phyloP scores from a whole-genome alignment of 2,888 invertebrate species.

The Cryptocephalus moraei region DNA sequence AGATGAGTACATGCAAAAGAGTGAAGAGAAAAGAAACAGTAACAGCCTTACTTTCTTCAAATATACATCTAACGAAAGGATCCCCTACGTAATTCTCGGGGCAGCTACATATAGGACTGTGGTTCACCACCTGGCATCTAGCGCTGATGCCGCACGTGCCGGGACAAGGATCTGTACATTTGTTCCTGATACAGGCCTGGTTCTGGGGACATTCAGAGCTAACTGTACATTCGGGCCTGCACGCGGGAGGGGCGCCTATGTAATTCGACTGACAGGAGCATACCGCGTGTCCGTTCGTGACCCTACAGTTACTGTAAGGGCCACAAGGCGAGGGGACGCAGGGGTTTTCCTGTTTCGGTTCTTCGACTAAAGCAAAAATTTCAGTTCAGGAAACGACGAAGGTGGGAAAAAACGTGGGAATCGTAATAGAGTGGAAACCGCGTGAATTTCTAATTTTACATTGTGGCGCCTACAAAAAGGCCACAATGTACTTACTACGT shows the following conservation, averaged over 20 bases:
- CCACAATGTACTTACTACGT: no score
- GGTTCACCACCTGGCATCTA: slow-evolving; percentile 73
- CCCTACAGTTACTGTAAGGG: slow-evolving; percentile 69
- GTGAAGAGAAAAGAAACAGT: slow-evolving; percentile 2
- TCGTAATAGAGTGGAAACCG: no score
- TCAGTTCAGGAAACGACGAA: slow-evolving; percentile 3
- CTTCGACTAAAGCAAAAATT: slow-evolving; percentile 17
- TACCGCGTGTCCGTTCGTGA: slow-evolving; percentile 66
- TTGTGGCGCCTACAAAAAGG: no score
- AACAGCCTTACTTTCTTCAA: slow-evolving; percentile 49
- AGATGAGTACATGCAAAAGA: slow-evolving; percentile 12
- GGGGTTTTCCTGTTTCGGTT: slow-evolving; percentile 42
- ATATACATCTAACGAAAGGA: slow-evolving; percentile 62
- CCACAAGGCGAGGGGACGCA: slow-evolving; percentile 80
- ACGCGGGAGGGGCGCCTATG: slow-evolving; percentile 69
- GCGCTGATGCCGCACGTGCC: slow-evolving; percentile 74
- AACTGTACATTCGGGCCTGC: slow-evolving; percentile 73
- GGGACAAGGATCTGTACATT: slow-evolving; percentile 72
- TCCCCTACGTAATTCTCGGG: slow-evolving; percentile 68
- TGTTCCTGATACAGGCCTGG: slow-evolving; percentile 69
- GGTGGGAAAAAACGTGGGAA: no score
- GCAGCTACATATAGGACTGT: slow-evolving; percentile 81
- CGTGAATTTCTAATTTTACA: no score
- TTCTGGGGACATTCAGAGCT: slow-evolving; percentile 76
- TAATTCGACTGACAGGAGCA: slow-evolving; percentile 69